A percentile compares a stretch with the other conserved stretches of the same genome.
phyloP scores from a whole-genome alignment of 2,888 invertebrate genomes.

The Apomyelois bistriatella region DNA sequence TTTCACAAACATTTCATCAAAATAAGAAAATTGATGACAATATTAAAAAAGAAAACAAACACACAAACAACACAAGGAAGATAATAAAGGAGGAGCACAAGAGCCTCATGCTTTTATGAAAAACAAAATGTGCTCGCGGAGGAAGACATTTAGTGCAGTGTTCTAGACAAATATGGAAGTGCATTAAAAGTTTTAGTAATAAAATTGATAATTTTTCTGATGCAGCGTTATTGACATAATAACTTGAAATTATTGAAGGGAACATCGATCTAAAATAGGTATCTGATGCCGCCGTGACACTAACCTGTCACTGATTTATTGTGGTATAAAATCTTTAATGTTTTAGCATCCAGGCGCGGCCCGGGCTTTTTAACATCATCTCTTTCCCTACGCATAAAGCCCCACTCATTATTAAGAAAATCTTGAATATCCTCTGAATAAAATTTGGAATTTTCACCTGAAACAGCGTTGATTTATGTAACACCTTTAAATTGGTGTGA shows the following conservation, averaged over 20 bases:
- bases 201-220: slow-evolving; percentile 39
- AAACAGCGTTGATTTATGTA: slow-evolving; percentile 70
- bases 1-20: not conserved
- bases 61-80: slow-evolving; percentile 35
- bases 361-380: slow-evolving; percentile 98
- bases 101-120: slow-evolving; percentile 56
- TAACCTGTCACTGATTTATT: slow-evolving; percentile 78
- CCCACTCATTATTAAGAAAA: slow-evolving; percentile 83
- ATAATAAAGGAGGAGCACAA: slow-evolving; percentile 33
- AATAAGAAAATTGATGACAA: slow-evolving; percentile 21
- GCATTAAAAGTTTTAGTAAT: slow-evolving; percentile 41
- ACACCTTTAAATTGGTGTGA: slow-evolving; percentile 47
- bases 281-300: slow-evolving; percentile 68
- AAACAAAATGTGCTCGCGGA: slow-evolving; percentile 56
- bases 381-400: slow-evolving; percentile 92
- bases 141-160: slow-evolving; percentile 69
- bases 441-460: slow-evolving; percentile 76
- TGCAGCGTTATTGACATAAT: slow-evolving; percentile 39
- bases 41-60: slow-evolving; percentile 24
- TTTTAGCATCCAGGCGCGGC: slow-evolving; percentile 87
- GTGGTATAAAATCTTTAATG: slow-evolving; percentile 70
- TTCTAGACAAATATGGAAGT: slow-evolving; percentile 62
- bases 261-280: slow-evolving; percentile 63
- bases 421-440: slow-evolving; percentile 78
- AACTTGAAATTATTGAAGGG: slow-evolving; percentile 41